Percentiles rank a stretch among this genome's conserved stretches.
Evolutionary conservation across 1,140 invertebrate species (phyloP).

Genomic region (Trigoniulus corallinus): DNA sequence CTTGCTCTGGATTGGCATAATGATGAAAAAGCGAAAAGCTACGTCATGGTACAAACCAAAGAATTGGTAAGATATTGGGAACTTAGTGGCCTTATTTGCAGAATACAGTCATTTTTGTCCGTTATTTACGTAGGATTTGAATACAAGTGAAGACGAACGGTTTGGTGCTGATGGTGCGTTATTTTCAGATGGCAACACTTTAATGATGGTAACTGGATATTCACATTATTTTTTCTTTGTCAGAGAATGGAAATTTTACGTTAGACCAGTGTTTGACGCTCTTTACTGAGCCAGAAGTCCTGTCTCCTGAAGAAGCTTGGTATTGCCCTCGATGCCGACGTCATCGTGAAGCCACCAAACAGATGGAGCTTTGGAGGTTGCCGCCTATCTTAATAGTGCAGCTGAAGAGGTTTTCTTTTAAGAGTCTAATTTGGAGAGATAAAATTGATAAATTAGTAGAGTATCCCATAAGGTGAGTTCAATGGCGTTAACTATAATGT

Average conservation of each 20-base stretch:
- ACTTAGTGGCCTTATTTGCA: no score
- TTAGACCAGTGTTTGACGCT: slow-evolving; percentile 32
- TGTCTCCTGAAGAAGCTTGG: slow-evolving; percentile 36
- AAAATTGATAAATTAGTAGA: slow-evolving; percentile 36
- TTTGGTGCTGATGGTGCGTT: no score
- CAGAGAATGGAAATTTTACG: slow-evolving; percentile 18
- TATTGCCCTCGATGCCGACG: slow-evolving; percentile 27
- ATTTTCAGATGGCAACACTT: no score
- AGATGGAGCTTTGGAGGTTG: slow-evolving; percentile 28
- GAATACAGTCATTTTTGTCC: no score
- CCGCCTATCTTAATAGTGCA: slow-evolving; percentile 31
- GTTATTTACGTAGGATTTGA: no score
- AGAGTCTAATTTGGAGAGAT: slow-evolving; percentile 25
- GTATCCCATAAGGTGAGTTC: slow-evolving; percentile 29
- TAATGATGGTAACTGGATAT: slow-evolving; percentile 2
- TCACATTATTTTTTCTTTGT: not conserved
- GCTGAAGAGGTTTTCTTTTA: slow-evolving; percentile 33
- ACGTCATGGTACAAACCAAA: slow-evolving; percentile 26
- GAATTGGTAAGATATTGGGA: slow-evolving; percentile 22
- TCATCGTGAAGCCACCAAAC: slow-evolving; percentile 30
- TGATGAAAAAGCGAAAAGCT: slow-evolving; percentile 20
- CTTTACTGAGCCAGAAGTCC: slow-evolving; percentile 36
- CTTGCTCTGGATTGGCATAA: slow-evolving; percentile 33
- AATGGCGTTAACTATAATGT: no score
- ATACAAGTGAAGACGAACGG: no score